Evolutionary conservation across 2,888 invertebrate species (phyloP).

Genomic region (Morpho deidamia): DNA sequence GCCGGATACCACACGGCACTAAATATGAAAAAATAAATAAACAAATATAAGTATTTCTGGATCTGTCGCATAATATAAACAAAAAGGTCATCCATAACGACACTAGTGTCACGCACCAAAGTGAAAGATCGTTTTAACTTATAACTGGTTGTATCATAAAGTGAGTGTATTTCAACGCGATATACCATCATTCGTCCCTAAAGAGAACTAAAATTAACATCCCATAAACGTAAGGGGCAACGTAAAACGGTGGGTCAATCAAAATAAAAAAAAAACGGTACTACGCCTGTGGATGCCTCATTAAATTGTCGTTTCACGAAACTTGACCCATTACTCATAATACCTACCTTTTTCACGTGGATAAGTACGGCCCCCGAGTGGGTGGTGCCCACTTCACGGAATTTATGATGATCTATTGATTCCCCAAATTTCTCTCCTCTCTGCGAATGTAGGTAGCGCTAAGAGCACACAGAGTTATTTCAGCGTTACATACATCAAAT

Average conservation of each 20-base stretch:
- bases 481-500: neutral
- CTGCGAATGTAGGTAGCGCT: constrained; percentile 32
- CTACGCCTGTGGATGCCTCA: constrained; percentile 24
- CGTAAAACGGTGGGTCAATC: constrained; percentile 10
- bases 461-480: neutral
- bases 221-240: neutral
- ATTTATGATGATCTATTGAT: constrained; percentile 64
- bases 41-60: no score
- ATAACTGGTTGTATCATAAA: neutral
- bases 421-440: constrained; percentile 36
- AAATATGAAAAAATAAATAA: no score
- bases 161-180: no score
- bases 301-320: constrained; percentile 37
- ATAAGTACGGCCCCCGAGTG: constrained; percentile 38
- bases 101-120: no score
- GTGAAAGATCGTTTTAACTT: neutral
- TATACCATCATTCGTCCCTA: neutral
- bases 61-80: no score
- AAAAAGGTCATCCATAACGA: no score
- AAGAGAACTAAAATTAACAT: constrained; percentile 1
- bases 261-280: constrained; percentile 14
- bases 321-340: constrained; percentile 54
- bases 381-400: constrained; percentile 33
- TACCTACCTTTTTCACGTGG: constrained; percentile 46
- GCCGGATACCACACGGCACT: no score